phyloP scores from a whole-genome alignment of 2,113 vertebrate species.

The Amphilophus citrinellus region DNA sequence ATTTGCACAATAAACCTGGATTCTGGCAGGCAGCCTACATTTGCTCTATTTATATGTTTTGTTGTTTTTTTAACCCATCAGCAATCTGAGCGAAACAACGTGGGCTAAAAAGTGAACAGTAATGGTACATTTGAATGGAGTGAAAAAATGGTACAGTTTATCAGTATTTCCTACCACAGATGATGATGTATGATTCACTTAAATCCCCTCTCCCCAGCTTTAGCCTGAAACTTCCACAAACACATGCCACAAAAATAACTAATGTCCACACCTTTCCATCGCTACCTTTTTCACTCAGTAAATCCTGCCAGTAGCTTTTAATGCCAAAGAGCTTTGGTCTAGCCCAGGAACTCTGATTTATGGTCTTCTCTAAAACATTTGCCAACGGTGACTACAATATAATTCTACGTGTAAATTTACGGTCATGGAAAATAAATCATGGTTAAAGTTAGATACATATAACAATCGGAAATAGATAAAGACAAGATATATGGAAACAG shows the following conservation, averaged over 20 bases:
- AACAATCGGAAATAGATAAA: background rate
- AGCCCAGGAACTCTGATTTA: background rate
- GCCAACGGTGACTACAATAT: background rate
- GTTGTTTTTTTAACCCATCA: background rate
- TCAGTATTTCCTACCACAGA: background rate
- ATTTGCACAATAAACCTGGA: background rate
- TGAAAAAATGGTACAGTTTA: background rate
- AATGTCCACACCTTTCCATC: background rate
- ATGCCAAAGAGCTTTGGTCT: background rate
- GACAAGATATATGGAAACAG: background rate
- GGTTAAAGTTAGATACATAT: background rate
- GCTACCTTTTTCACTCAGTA: background rate
- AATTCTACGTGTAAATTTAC: background rate
- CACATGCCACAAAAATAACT: background rate
- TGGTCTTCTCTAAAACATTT: background rate
- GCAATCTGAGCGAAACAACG: background rate
- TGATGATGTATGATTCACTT: background rate
- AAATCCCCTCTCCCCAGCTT: background rate
- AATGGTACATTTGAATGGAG: background rate
- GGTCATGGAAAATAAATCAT: conserved; percentile 2
- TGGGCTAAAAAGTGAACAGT: background rate
- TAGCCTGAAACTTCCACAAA: background rate
- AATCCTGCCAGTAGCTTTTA: background rate
- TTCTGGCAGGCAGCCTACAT: background rate
- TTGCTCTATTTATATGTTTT: background rate